Evolutionary conservation across 1,140 invertebrate species (phyloP), one percentile per base, ranked within the genome.

Genomic region (Oscheius sp.): DNA sequence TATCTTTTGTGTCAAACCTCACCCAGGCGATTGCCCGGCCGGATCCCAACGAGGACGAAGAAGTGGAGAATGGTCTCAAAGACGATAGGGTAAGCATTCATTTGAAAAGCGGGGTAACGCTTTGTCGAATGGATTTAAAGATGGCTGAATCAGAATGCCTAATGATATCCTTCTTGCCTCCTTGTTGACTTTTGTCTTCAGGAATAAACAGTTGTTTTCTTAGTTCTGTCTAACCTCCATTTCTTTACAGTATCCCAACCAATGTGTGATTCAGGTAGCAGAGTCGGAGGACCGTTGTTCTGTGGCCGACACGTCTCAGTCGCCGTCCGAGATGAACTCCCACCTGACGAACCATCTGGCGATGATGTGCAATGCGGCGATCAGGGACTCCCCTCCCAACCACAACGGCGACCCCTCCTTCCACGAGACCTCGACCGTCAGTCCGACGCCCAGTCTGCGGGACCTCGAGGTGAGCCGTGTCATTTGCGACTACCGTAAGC

Each of bases 1-100:
- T 71, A 13, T 71, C 69, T 26, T 71, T 71, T 34, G 69, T 71
- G 26, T 31, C 69, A 3, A 35, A 59, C 2, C 26, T 71, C 10
- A 2, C n/a, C 20, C 69, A 71, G 26, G 58, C 42, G 18, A 70
- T 61, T 13, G 20, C 36, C 38, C 23, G 31, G n/a, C 52, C 46
- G 34, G 52, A 71, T 32, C 68, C 68, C 20, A 70, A 70, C 45
- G 68, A 61, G 4, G 42, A 68, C 67, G 29, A 58, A 32, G 3
- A 36, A 49, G 7, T 36, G 49, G 4, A 68, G 55, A 35, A n/a
- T n/a, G n/a, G n/a, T n/a, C n/a, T 67, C 65, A 38, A 55, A 26
- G 49, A 55, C 15, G 49, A 55, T 13, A 42, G 35, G 61, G 31
- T 49, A n/a, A 64, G 58, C 26, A 42, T 36, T 36, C 13, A 35